These are phyloP conservation scores for Galbula dea DNA, from an alignment of 2,113 vertebrate genomes.

Conservation along the genomic window DNA sequence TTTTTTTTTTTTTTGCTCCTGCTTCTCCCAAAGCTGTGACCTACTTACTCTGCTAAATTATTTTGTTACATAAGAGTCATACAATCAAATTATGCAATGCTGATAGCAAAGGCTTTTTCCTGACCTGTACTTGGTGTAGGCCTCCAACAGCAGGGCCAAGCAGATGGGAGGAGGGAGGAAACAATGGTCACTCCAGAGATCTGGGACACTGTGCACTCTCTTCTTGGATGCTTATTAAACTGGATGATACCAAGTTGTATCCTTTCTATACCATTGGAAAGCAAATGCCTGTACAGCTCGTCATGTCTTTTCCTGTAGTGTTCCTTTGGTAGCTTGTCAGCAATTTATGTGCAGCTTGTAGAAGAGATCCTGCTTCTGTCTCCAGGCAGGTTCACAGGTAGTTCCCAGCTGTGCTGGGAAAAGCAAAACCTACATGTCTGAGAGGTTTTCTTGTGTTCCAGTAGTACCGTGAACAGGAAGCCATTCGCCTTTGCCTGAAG, in stretches of 20 bases:
- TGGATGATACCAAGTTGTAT: background rate
- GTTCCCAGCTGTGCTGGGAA: background rate
- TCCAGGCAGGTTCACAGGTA: background rate
- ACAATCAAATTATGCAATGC: constrained; percentile 58
- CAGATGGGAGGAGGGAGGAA: background rate
- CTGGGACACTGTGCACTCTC: background rate
- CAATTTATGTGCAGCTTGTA: fast-evolving
- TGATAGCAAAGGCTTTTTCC: constrained; percentile 33
- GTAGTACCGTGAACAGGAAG: constrained; percentile 99
- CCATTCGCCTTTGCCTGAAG: constrained; percentile 98
- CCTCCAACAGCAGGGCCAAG: constrained; percentile 7
- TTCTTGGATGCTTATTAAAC: background rate
- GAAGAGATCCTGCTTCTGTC: background rate
- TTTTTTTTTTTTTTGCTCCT: background rate
- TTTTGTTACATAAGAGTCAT: constrained; percentile 62
- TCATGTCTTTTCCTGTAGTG: background rate
- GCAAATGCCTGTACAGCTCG: background rate
- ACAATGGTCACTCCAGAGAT: constrained; percentile 14
- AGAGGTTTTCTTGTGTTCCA: constrained; percentile 73
- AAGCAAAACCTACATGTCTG: constrained; percentile 57
- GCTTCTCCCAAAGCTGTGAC: constrained; percentile 56
- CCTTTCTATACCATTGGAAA: background rate
- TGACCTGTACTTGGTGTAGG: background rate
- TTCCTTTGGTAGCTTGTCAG: background rate
- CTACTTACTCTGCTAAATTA: constrained; percentile 63